These are phyloP conservation scores for Synanthedon formicaeformis DNA, from an alignment of 2,888 invertebrate species.

Conservation along the genomic window DNA sequence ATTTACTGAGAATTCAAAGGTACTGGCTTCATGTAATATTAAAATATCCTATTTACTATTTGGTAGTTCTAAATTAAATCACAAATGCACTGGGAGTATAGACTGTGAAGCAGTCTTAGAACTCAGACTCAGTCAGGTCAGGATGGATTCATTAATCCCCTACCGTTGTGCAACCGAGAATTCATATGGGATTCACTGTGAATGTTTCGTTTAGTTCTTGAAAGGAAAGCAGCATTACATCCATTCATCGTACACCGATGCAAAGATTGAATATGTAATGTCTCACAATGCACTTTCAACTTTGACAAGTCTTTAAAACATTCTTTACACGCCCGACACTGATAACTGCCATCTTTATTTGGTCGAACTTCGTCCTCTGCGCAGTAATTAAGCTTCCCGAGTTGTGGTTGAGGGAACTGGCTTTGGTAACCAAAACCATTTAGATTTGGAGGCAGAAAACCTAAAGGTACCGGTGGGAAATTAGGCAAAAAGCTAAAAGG, in stretches of 20 bases:
- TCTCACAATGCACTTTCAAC: conserved; percentile 81
- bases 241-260: conserved; percentile 81
- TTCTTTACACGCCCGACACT: conserved; percentile 78
- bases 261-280: conserved; percentile 75
- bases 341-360: conserved; percentile 75
- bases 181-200: conserved; percentile 79
- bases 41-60: conserved; percentile 23
- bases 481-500: conserved; percentile 63
- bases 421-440: conserved; percentile 51
- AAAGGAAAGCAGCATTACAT: conserved; percentile 83
- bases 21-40: conserved; percentile 28
- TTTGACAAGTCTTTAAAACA: conserved; percentile 72
- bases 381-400: conserved; percentile 67
- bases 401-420: conserved; percentile 42
- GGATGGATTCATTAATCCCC: conserved; percentile 33
- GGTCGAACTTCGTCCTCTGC: conserved; percentile 76
- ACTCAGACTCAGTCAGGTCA: conserved; percentile 32
- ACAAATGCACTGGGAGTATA: conserved; percentile 52
- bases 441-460: conserved; percentile 54
- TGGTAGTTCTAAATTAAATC: conserved; percentile 53
- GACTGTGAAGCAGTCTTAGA: conserved; percentile 10
- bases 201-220: conserved; percentile 80
- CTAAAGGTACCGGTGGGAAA: conserved; percentile 55
- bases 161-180: conserved; percentile 45
- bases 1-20: conserved; percentile 25